Evolutionary conservation across 2,888 invertebrate species (phyloP).

Genomic region (Cosmia trapezina): DNA sequence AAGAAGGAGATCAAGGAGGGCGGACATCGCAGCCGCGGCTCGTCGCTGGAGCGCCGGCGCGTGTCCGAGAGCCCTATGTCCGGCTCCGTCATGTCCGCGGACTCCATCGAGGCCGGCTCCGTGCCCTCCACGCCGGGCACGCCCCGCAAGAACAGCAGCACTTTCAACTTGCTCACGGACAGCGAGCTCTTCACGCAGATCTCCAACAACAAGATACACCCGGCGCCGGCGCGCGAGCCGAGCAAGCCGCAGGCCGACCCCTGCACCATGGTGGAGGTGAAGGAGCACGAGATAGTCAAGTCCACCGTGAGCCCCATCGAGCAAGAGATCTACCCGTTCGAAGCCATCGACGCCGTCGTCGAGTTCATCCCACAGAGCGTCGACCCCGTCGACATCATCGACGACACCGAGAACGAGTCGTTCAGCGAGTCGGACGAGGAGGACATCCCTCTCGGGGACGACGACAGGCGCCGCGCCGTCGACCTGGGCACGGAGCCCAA

Average conservation of each 20-base stretch:
- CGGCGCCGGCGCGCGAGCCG: constrained; percentile 59
- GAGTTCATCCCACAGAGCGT: constrained; percentile 89
- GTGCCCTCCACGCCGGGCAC: constrained; percentile 76
- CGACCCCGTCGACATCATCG: constrained; percentile 89
- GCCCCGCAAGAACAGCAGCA: constrained; percentile 88
- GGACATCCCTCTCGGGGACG: constrained; percentile 34
- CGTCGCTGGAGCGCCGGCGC: constrained; percentile 73
- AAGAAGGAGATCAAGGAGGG: constrained; percentile 79
- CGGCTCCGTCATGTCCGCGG: constrained; percentile 16
- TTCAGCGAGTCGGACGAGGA: constrained; percentile 72
- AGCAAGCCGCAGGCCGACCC: constrained; percentile 68
- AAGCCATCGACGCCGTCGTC: constrained; percentile 88
- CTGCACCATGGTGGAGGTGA: constrained; percentile 92
- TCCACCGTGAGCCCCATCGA: constrained; percentile 89
- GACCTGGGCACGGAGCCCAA: constrained; percentile 79
- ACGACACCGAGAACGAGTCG: constrained; percentile 87
- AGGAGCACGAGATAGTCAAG: constrained; percentile 92
- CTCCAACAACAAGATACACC: constrained; percentile 86
- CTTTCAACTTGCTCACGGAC: constrained; percentile 92
- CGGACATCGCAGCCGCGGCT: constrained; percentile 75
- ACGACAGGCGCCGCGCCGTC: constrained; percentile 65
- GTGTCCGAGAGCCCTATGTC: constrained; percentile 66
- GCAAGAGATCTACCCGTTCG: constrained; percentile 87
- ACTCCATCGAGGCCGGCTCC: constrained; percentile 45
- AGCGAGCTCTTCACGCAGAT: constrained; percentile 93